These are phyloP conservation scores for Tarsius wallacei DNA, from an alignment of 2,797 vertebrate genomes.

Conservation along the genomic window DNA sequence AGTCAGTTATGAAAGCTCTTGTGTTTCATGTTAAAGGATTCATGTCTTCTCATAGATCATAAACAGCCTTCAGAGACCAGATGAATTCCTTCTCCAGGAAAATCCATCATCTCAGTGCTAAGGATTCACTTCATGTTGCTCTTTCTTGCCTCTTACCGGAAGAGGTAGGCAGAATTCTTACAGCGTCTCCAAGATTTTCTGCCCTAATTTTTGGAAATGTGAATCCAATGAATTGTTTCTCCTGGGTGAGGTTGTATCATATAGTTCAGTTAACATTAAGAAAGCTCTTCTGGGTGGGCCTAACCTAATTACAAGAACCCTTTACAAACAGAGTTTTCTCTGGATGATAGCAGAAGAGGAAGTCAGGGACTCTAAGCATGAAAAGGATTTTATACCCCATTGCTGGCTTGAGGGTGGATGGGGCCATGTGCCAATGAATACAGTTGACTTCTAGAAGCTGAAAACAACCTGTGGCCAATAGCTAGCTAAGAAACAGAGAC, in stretches of 20 bases:
- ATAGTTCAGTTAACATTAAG: neutral
- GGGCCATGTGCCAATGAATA: neutral
- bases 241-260: neutral
- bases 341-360: neutral
- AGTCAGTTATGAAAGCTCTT: neutral
- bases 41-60: neutral
- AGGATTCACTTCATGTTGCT: neutral
- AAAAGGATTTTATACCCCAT: neutral
- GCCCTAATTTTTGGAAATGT: neutral
- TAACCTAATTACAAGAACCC: neutral
- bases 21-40: neutral
- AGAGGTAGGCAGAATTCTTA: neutral
- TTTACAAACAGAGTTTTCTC: conserved; percentile 8
- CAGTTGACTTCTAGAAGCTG: neutral
- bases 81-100: neutral
- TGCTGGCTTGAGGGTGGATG: neutral
- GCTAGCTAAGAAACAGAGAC: neutral
- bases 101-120: neutral
- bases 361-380: neutral
- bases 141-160: neutral
- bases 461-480: neutral
- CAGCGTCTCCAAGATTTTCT: neutral
- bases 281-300: neutral
- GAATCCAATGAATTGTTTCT: neutral
- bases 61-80: neutral